Conservation (phyloP, 2,888 invertebrate species). For the Cactoblastis cactorum region DNA sequence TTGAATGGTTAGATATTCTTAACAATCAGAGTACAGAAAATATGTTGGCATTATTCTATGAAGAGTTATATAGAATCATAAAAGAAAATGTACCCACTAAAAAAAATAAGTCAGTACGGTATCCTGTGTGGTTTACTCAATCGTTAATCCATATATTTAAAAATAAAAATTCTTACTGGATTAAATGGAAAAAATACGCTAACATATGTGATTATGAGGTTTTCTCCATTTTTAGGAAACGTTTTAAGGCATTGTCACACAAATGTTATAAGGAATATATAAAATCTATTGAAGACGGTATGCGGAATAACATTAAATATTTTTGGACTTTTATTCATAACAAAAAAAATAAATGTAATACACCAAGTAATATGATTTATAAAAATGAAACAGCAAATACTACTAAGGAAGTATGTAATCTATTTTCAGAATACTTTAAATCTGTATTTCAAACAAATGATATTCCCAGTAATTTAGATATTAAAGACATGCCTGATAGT, state of each 20-base stretch:
- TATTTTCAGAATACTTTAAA: not conserved
- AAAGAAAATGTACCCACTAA: not conserved
- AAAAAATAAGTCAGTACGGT: not conserved
- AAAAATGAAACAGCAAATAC: not conserved
- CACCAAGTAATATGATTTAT: not conserved
- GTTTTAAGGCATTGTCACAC: not conserved
- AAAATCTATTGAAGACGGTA: not conserved
- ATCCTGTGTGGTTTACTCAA: not conserved
- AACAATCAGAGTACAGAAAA: not conserved
- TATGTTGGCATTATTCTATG: no score
- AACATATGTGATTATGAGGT: not conserved
- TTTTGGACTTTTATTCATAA: not conserved
- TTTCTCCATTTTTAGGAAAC: not conserved
- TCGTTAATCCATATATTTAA: not conserved
- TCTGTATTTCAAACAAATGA: not conserved
- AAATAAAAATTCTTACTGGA: not conserved
- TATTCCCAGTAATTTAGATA: not conserved
- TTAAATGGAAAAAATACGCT: not conserved
- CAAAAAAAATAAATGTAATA: not conserved
- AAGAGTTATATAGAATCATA: not conserved
- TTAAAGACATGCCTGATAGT: no score
- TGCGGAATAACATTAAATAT: not conserved
- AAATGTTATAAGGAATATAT: not conserved
- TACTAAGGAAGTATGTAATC: not conserved
- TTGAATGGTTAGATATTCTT: not conserved